Evolutionary conservation across 2,888 invertebrate species (phyloP).

Genomic region (Saturnia japonica): DNA sequence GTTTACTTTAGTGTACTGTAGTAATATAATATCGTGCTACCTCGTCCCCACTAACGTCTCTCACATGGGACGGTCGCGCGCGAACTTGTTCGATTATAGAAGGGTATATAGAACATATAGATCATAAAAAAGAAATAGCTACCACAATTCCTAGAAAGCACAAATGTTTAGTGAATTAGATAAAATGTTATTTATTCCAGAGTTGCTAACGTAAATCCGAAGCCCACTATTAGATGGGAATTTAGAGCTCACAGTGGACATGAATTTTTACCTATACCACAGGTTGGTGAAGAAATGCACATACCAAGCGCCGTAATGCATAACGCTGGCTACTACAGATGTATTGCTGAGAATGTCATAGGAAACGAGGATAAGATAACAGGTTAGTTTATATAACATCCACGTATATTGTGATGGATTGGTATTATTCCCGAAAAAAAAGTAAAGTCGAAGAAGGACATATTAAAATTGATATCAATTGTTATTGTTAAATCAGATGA

Average conservation of each 20-base stretch:
- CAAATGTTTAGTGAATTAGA: not conserved
- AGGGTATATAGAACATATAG: no score
- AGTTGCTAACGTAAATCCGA: not conserved
- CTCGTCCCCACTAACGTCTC: no score
- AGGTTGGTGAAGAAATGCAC: constrained; percentile 9
- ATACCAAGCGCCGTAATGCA: constrained; percentile 6
- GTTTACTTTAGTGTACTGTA: no score
- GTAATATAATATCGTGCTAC: no score
- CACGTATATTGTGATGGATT: not conserved
- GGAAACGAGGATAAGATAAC: constrained; percentile 12
- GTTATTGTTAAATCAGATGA: no score
- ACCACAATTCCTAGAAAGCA: not conserved
- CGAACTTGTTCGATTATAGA: no score
- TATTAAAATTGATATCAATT: no score
- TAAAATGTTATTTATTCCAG: not conserved
- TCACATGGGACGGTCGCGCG: no score
- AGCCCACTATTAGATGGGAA: not conserved
- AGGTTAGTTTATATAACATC: not conserved
- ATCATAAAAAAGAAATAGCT: not conserved
- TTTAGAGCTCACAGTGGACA: not conserved
- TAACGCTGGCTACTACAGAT: constrained; percentile 9
- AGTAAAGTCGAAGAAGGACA: no score
- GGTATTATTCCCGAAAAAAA: not conserved
- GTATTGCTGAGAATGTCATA: constrained; percentile 10
- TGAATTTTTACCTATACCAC: constrained; percentile 7